Base-by-base conservation (phyloP, 2,797 vertebrate species). In the Molothrus ater region DNA sequence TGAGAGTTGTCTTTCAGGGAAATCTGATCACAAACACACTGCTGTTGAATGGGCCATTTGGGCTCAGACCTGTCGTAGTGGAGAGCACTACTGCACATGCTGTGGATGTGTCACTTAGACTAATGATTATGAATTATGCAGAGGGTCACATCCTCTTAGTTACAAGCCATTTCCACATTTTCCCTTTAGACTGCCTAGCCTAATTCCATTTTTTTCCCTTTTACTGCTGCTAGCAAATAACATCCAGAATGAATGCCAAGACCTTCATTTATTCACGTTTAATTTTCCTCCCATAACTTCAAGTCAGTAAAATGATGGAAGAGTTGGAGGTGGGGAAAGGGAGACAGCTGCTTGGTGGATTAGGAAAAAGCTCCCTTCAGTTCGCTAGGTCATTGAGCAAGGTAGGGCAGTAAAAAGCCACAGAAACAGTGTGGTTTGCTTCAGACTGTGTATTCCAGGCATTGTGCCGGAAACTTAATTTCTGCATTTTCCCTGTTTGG, bases 51-150 rank as follows among this genome's bases (percentile, higher is more conserved):
- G 92, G 92, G 90, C 96, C 91, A 64, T 97, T 96, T 97, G 95
- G 90, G 81, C 92, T 94, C 70, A 95, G 94, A 96, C 74, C 70
- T 88, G 38, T 90, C 54, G 1, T 88, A 90, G 65, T 94, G 82
- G 80, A 97, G 94, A 91, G 87, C 93, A 95, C 93, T 93, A 82
- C 90, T 96, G 94, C 95, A 97, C 93, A 91, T 95, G 95, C 87
- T 93, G 95, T 95, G 96, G 93, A 98, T 97, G 95, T 98, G 97
- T 98, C 97, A 98, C 95, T 97, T 97, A 97, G 95, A 97, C 97
- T 98, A 98, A 98, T 98, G 97, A 98, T 97, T 98, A 98, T 98
- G 97, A 98, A 98, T 98, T 98, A 98, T 98, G 97, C 95, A 98
- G 95, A 96, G 96, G 98, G 97, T 98, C 97, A 98, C 83, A 97